These are phyloP conservation scores for Thripadectes ignobilis DNA, from an alignment of 2,797 vertebrate genomes.

Conservation along the genomic window DNA sequence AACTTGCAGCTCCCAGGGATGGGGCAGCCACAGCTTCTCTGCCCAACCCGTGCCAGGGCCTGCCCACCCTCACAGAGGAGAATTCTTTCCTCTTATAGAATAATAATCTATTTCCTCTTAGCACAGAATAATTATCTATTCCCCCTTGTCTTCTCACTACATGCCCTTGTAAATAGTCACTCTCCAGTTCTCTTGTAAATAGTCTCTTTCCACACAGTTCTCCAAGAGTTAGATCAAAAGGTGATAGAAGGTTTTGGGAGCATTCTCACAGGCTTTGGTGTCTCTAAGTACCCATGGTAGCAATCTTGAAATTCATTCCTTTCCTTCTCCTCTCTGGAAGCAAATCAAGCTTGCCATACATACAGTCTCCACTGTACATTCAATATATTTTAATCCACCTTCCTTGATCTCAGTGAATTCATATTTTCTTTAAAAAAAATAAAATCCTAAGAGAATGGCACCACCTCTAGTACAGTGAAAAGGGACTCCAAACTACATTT, in stretches of 20 bases:
- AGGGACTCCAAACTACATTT: neutral
- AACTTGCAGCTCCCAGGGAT: neutral
- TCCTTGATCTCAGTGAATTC: neutral
- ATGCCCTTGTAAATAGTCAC: neutral
- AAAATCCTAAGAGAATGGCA: neutral
- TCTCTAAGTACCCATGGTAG: accelerated
- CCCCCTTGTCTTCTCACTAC: neutral
- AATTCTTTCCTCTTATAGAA: neutral
- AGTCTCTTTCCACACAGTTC: neutral
- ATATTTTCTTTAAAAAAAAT: neutral
- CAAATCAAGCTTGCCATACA: neutral
- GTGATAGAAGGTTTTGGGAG: neutral
- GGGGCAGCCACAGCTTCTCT: neutral
- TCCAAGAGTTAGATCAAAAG: neutral
- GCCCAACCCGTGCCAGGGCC: neutral
- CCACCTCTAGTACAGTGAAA: neutral
- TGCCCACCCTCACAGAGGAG: accelerated
- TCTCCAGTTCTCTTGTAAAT: neutral
- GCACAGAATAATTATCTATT: neutral
- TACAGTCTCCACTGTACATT: neutral
- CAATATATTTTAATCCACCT: neutral
- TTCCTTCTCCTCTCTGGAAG: neutral
- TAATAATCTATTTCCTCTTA: neutral
- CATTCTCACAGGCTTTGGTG: neutral
- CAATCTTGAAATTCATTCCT: neutral